Conservation (phyloP, 2,888 invertebrate genomes). For the Seladonia tumulorum region DNA sequence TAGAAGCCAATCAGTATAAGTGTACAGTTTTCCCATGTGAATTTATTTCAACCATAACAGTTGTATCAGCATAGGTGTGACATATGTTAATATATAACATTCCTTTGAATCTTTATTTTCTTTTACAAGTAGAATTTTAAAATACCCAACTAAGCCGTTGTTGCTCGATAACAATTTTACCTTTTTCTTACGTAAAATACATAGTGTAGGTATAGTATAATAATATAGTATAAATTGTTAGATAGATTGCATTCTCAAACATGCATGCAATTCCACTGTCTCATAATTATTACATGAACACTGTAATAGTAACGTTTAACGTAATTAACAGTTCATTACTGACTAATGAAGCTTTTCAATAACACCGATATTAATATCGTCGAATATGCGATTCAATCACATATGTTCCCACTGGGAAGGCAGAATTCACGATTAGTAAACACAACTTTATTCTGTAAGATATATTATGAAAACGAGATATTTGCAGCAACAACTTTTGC, state of each 20-base stretch:
- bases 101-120: no score
- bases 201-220: no score
- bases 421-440: neutral
- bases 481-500: no score
- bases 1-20: neutral
- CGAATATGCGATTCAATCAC: neutral
- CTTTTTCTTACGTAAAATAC: no score
- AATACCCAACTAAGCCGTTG: neutral
- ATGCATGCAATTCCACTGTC: neutral
- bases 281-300: neutral
- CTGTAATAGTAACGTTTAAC: neutral
- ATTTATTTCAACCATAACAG: neutral
- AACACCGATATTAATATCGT: neutral
- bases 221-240: no score
- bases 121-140: neutral
- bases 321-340: neutral
- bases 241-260: neutral
- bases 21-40: neutral
- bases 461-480: no score
- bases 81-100: neutral
- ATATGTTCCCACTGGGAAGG: neutral
- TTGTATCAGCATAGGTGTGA: neutral
- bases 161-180: no score
- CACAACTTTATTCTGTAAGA: no score
- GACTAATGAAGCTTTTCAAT: neutral